These are phyloP conservation scores for Apodemia mormo DNA, from an alignment of 2,888 invertebrate species.

Conservation along the genomic window DNA sequence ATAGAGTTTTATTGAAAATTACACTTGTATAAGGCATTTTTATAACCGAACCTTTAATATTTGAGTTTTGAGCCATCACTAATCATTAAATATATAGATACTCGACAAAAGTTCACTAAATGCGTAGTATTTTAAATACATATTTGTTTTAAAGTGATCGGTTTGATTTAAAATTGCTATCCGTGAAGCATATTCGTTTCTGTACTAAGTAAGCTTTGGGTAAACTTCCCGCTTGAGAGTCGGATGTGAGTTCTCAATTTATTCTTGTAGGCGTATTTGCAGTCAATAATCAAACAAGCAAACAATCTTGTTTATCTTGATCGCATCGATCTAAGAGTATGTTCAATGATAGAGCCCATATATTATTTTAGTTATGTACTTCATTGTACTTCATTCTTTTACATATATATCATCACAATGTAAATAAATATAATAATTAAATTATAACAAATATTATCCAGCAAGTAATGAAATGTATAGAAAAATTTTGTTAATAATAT, in stretches of 20 bases:
- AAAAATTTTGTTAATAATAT: too few species aligned
- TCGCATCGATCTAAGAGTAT: conserved; percentile 27
- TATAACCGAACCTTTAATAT: too few species aligned
- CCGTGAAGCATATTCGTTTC: background rate
- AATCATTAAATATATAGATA: too few species aligned
- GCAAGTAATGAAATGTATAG: too few species aligned
- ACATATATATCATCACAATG: too few species aligned
- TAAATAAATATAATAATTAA: too few species aligned
- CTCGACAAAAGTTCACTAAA: background rate
- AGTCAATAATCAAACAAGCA: conserved; percentile 30
- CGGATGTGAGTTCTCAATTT: conserved; percentile 38
- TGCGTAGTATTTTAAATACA: background rate
- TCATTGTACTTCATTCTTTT: too few species aligned
- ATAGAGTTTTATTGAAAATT: too few species aligned
- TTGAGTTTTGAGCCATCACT: too few species aligned
- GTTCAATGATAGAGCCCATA: background rate
- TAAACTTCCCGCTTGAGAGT: conserved; percentile 37
- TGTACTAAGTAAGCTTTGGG: background rate
- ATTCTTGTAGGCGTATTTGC: conserved; percentile 30
- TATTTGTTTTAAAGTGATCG: background rate
- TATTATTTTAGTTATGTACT: background rate
- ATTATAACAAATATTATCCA: too few species aligned
- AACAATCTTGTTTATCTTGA: conserved; percentile 30
- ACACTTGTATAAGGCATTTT: too few species aligned
- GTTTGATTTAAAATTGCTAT: background rate